Conservation (phyloP, 2,113 vertebrate genomes). For the Oplegnathus fasciatus region DNA sequence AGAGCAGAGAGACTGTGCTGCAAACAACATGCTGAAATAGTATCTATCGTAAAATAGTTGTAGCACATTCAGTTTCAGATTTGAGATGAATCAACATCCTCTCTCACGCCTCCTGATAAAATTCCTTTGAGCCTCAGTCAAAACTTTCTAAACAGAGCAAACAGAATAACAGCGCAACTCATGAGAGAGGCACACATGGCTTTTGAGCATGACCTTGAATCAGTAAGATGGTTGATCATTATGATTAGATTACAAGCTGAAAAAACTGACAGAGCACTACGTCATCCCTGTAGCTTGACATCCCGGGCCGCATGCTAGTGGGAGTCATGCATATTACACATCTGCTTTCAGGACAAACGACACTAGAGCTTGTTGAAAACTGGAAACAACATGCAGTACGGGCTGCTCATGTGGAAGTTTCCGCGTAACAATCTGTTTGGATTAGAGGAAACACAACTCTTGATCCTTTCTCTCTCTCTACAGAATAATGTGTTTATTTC, state of each 20-base stretch:
- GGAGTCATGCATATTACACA: slow-evolving; percentile 5
- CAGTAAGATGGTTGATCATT: neutral
- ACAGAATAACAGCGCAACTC: neutral
- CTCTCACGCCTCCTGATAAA: neutral
- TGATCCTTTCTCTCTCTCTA: neutral
- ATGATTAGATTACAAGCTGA: slow-evolving; percentile 31
- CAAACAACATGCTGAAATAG: neutral
- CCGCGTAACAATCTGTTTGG: slow-evolving; percentile 12
- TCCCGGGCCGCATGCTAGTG: neutral
- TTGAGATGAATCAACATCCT: slow-evolving; percentile 14
- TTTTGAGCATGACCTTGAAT: slow-evolving; percentile 37
- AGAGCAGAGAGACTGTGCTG: slow-evolving; percentile 30
- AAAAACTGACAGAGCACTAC: neutral
- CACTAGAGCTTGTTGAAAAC: neutral
- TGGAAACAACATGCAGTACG: neutral
- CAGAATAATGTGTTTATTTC: slow-evolving; percentile 8
- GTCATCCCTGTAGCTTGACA: slow-evolving; percentile 16
- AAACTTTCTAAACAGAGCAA: neutral
- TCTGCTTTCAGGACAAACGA: slow-evolving; percentile 6
- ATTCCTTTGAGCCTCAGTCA: neutral
- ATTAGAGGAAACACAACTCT: slow-evolving; percentile 26
- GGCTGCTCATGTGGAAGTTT: neutral
- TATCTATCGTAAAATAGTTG: neutral
- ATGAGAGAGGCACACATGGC: neutral
- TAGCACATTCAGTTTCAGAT: neutral